phyloP scores from a whole-genome alignment of 2,888 invertebrate species.

The Apotomis turbidana region DNA sequence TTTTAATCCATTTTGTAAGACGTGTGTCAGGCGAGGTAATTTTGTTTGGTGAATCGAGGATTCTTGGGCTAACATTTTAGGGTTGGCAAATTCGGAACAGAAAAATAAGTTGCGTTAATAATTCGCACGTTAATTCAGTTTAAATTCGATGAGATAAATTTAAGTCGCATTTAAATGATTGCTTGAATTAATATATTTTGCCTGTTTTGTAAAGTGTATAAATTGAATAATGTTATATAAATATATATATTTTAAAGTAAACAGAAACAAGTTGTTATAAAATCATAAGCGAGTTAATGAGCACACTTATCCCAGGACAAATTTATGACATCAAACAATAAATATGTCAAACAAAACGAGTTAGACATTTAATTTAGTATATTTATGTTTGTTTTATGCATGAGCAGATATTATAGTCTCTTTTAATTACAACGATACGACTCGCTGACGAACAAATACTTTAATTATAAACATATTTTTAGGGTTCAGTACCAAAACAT shows the following conservation, averaged over 20 bases:
- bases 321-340: constrained; percentile 45
- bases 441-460: constrained; percentile 56
- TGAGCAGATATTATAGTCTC: constrained; percentile 65
- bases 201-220: too few species aligned
- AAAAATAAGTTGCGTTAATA: background rate
- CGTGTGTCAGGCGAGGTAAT: constrained; percentile 50
- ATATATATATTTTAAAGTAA: too few species aligned
- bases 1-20: constrained; percentile 70
- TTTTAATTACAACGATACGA: constrained; percentile 66
- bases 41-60: constrained; percentile 35
- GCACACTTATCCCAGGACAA: constrained; percentile 41
- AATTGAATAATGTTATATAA: too few species aligned
- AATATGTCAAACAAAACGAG: constrained; percentile 43
- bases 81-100: background rate
- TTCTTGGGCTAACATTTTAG: background rate
- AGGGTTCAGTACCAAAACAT: constrained; percentile 22
- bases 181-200: too few species aligned
- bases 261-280: background rate
- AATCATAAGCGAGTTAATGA: constrained; percentile 43
- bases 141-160: too few species aligned
- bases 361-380: constrained; percentile 56
- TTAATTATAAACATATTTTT: constrained; percentile 54
- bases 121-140: background rate
- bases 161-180: too few species aligned
- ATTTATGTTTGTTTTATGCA: constrained; percentile 72